Percentiles rank a stretch among this genome's conserved stretches.
Conservation (phyloP, 1,140 invertebrate genomes). For the Bombus ignitus region DNA sequence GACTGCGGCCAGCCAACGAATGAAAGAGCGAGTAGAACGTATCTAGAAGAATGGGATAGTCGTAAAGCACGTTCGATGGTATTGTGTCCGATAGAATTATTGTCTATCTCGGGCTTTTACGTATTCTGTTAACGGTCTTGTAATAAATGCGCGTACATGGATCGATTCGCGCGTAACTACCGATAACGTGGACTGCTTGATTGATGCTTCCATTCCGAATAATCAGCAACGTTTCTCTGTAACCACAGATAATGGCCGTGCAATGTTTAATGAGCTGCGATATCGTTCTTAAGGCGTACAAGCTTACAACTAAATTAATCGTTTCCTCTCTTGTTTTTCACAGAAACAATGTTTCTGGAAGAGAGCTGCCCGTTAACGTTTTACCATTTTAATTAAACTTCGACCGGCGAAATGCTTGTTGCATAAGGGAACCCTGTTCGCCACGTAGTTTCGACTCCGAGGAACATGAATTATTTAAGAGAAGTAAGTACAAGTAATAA, state of each 20-base stretch:
- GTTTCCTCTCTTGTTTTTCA: slow-evolving; percentile 46
- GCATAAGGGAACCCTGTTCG: not conserved
- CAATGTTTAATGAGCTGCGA: slow-evolving; percentile 53
- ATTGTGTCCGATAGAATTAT: not conserved
- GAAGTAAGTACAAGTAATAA: not conserved
- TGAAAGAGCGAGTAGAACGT: not conserved
- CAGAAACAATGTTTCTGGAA: not conserved
- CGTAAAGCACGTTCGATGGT: not conserved
- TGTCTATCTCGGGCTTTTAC: not conserved
- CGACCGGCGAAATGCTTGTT: not conserved
- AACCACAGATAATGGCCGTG: slow-evolving; percentile 38
- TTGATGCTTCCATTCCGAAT: slow-evolving; percentile 51
- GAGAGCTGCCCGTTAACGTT: too few relatives aligned
- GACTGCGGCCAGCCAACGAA: not conserved
- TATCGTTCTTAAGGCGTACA: slow-evolving; percentile 35
- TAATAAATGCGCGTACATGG: not conserved
- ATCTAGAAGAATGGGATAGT: not conserved
- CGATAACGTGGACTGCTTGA: slow-evolving; percentile 35
- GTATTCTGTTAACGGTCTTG: slow-evolving; percentile 4
- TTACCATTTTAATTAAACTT: not conserved
- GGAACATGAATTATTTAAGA: not conserved
- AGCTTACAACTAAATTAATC: slow-evolving; percentile 43
- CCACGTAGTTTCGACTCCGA: not conserved
- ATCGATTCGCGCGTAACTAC: slow-evolving; percentile 18
- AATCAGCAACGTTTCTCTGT: slow-evolving; percentile 45